Percentiles rank a stretch among this genome's conserved stretches.
phyloP scores from a whole-genome alignment of 2,888 invertebrate species.

The Beris chalybata region DNA sequence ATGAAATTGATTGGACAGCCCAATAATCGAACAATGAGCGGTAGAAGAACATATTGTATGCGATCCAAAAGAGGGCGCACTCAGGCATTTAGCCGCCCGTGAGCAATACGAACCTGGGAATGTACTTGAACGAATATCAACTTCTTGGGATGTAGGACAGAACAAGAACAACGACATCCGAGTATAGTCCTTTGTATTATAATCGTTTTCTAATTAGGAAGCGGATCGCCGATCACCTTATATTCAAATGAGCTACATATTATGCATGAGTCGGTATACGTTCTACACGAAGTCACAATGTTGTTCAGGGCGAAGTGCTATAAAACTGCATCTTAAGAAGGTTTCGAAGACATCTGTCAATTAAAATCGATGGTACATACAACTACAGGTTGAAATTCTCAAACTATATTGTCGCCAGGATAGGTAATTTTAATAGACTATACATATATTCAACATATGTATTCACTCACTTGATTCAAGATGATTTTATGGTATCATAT shows the following conservation, averaged over 20 bases:
- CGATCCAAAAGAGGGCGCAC: conserved; percentile 22
- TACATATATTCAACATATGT: too few species aligned
- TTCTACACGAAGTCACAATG: too few species aligned
- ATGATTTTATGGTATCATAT: too few species aligned
- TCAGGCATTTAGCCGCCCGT: conserved; percentile 30
- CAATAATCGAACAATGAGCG: conserved; percentile 37
- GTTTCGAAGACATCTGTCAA: too few species aligned
- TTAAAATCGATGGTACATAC: too few species aligned
- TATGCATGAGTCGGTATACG: too few species aligned
- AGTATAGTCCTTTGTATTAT: conserved; percentile 37
- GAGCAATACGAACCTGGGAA: conserved; percentile 9
- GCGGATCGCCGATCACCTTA: conserved; percentile 30
- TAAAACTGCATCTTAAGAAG: too few species aligned
- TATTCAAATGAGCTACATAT: conserved; percentile 34
- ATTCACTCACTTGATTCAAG: too few species aligned
- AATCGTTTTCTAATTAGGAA: conserved; percentile 39
- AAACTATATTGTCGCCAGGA: too few species aligned
- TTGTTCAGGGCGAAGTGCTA: too few species aligned
- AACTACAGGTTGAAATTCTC: too few species aligned
- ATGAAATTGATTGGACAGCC: conserved; percentile 33
- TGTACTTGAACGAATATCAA: conserved; percentile 2
- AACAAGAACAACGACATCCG: conserved; percentile 33
- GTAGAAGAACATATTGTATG: conserved; percentile 33
- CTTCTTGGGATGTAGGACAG: conserved; percentile 21
- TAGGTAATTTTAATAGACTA: too few species aligned